phyloP scores from a whole-genome alignment of 2,797 vertebrate genomes.

The Labroides dimidiatus region DNA sequence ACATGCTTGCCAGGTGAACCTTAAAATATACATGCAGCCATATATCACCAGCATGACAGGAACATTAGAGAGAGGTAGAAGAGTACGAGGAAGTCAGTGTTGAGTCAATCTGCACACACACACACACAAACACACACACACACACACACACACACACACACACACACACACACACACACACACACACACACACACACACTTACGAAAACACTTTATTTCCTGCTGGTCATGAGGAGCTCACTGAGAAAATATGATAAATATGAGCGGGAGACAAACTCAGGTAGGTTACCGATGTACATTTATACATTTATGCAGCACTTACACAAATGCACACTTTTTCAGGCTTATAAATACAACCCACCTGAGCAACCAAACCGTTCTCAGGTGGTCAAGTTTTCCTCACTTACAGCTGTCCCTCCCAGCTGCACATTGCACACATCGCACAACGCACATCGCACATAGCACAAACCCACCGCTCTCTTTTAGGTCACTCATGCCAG shows the following conservation, averaged over 20 bases:
- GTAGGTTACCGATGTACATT: not conserved
- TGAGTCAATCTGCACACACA: conserved; percentile 55
- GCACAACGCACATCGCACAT: too few relatives aligned
- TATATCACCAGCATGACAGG: conserved; percentile 80
- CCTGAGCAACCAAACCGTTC: too few relatives aligned
- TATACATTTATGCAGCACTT: not conserved
- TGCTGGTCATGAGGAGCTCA: conserved; percentile 48
- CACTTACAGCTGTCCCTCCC: too few relatives aligned
- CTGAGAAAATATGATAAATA: conserved; percentile 67
- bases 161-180: conserved; percentile 60
- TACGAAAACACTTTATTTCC: conserved; percentile 71
- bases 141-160: conserved; percentile 57
- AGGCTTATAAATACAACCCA: not conserved
- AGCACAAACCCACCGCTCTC: too few relatives aligned
- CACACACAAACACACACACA: conserved; percentile 58
- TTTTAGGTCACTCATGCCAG: too few relatives aligned
- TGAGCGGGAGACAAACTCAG: not conserved
- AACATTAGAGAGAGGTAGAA: conserved; percentile 73
- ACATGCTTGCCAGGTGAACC: conserved; percentile 80
- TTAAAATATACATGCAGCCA: conserved; percentile 83
- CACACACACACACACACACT: conserved; percentile 57
- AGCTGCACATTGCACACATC: too few relatives aligned
- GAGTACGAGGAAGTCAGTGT: conserved; percentile 57
- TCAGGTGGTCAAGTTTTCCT: too few relatives aligned
- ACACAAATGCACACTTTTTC: not conserved